Conservation (phyloP, 2,888 invertebrate species). For the Heliconius cydno region DNA sequence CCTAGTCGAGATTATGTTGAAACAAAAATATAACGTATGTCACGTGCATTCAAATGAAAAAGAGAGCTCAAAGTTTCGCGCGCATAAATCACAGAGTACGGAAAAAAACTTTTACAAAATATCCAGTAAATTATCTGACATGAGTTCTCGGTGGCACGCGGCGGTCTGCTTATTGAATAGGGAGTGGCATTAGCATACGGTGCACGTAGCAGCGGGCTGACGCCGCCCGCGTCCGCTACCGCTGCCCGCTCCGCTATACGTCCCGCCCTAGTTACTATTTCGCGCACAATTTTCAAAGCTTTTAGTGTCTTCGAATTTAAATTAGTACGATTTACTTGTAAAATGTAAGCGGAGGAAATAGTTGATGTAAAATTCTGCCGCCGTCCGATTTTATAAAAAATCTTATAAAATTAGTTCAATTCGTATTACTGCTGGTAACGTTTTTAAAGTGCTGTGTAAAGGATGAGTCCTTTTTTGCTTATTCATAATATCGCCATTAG, state of each 20-base stretch:
- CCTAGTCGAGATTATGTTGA: slow-evolving; percentile 75
- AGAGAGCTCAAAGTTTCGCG: slow-evolving; percentile 82
- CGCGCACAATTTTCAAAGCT: slow-evolving; percentile 44
- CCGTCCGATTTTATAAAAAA: slow-evolving; percentile 2
- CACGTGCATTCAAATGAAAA: slow-evolving; percentile 84
- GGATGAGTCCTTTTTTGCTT: slow-evolving; percentile 63
- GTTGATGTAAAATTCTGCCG: slow-evolving; percentile 25
- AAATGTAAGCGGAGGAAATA: slow-evolving; percentile 40
- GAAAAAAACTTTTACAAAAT: slow-evolving; percentile 83
- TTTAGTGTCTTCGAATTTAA: slow-evolving; percentile 46
- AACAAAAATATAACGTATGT: slow-evolving; percentile 82
- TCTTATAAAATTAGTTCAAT: slow-evolving; percentile 1
- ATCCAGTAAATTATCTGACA: slow-evolving; percentile 84
- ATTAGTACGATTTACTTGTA: slow-evolving; percentile 42
- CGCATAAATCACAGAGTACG: slow-evolving; percentile 83
- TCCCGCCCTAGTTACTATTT: slow-evolving; percentile 40
- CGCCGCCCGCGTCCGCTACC: slow-evolving; percentile 40
- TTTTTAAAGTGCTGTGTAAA: slow-evolving; percentile 32
- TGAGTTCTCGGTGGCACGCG: slow-evolving; percentile 82
- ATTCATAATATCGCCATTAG: slow-evolving; percentile 77
- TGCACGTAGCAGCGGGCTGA: slow-evolving; percentile 75
- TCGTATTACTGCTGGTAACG: slow-evolving; percentile 16
- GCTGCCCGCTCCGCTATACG: slow-evolving; percentile 43
- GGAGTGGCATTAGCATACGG: slow-evolving; percentile 79
- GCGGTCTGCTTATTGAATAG: slow-evolving; percentile 84